Percentiles rank a stretch among this genome's conserved stretches.
Evolutionary conservation across 1,140 invertebrate species (phyloP).

Genomic region (Drosophila punjabiensis): DNA sequence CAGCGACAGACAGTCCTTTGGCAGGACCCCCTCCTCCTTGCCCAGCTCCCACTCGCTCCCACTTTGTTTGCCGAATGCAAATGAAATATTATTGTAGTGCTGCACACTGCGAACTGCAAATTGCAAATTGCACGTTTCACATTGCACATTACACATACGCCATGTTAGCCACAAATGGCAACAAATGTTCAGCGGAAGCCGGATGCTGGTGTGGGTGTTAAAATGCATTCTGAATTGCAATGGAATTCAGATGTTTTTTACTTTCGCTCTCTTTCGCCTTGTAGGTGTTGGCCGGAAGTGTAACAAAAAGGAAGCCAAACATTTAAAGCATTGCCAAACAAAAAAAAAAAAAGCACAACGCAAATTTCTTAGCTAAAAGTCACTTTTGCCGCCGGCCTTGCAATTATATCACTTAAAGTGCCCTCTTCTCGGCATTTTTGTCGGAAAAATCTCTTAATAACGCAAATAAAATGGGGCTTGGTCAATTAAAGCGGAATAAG

Average conservation of each 20-base stretch:
- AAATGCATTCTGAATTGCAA: conserved; percentile 27
- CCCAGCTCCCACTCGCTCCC: background rate
- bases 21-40: background rate
- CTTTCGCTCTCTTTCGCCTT: background rate
- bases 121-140: conserved; percentile 1
- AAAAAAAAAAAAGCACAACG: background rate
- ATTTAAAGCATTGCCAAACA: conserved; percentile 5
- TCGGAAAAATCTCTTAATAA: conserved; percentile 41
- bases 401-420: conserved; percentile 30
- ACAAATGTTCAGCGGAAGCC: conserved; percentile 44
- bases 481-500: conserved; percentile 62
- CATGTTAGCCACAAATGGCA: conserved; percentile 43
- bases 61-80: conserved; percentile 36
- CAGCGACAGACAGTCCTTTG: conserved; percentile 20
- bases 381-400: conserved; percentile 16
- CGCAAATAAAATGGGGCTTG: conserved; percentile 33
- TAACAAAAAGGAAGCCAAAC: conserved; percentile 18
- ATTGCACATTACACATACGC: conserved; percentile 52
- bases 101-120: conserved; percentile 6
- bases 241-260: conserved; percentile 24
- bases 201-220: conserved; percentile 20
- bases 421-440: conserved; percentile 26
- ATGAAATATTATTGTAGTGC: conserved; percentile 39
- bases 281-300: conserved; percentile 8
- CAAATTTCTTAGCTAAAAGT: conserved; percentile 15